phyloP scores from a whole-genome alignment of 2,113 vertebrate genomes.

The Myotis yumanensis region DNA sequence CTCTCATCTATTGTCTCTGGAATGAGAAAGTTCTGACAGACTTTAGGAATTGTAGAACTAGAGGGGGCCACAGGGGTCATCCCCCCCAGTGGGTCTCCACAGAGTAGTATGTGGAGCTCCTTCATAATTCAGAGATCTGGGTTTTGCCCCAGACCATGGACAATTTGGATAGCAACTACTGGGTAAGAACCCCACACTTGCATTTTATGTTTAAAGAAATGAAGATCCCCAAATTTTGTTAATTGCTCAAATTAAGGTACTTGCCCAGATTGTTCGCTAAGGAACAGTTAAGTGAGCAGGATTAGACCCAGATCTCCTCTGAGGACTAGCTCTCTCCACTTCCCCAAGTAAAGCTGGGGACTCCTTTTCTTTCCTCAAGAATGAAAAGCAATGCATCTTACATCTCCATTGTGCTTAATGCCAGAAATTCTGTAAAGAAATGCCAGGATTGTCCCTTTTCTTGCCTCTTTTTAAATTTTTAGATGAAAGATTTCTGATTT shows the following conservation, averaged over 20 bases:
- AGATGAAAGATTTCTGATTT: constrained; percentile 6
- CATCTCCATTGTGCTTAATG: not conserved
- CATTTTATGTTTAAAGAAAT: not conserved
- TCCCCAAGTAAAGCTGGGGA: not conserved
- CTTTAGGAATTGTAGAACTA: not conserved
- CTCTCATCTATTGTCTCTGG: not conserved
- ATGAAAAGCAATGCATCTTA: not conserved
- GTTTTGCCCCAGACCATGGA: not conserved
- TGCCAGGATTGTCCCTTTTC: not conserved
- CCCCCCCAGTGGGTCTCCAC: not conserved
- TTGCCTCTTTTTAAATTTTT: not conserved
- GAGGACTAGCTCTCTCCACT: not conserved
- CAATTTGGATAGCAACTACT: not conserved
- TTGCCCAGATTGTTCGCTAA: not conserved
- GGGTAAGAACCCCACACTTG: not conserved
- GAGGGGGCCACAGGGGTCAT: not conserved
- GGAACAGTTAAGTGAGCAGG: not conserved
- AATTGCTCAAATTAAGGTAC: not conserved
- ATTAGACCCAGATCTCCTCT: not conserved
- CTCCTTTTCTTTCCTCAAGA: not conserved
- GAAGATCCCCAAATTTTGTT: not conserved
- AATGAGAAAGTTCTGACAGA: not conserved
- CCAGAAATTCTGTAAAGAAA: constrained; percentile 13
- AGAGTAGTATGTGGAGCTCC: not conserved
- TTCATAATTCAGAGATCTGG: not conserved